These are phyloP conservation scores for Caranx melampygus DNA, from an alignment of 2,113 vertebrate genomes.

Conservation along the genomic window DNA sequence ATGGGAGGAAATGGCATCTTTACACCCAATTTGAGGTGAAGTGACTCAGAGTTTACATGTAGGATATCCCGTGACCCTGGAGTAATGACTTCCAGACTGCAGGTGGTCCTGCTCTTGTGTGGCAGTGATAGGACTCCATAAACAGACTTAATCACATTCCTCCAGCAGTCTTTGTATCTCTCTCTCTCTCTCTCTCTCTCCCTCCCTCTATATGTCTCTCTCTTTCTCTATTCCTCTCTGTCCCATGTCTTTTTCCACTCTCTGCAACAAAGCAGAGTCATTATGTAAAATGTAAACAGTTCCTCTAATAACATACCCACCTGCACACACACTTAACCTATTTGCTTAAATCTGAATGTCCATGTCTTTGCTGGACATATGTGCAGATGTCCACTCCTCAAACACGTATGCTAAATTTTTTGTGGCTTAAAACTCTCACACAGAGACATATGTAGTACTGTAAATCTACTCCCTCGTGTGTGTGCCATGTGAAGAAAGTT, in stretches of 20 bases:
- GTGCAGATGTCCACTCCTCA: background rate
- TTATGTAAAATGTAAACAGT: background rate
- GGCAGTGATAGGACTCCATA: slow-evolving; percentile 85
- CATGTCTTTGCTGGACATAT: slow-evolving; percentile 1
- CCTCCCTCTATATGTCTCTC: background rate
- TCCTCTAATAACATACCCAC: slow-evolving; percentile 5
- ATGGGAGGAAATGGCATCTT: slow-evolving; percentile 99
- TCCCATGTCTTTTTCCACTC: background rate
- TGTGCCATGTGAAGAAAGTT: slow-evolving; percentile 71
- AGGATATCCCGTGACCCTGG: slow-evolving; percentile 93
- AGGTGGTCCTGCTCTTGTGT: slow-evolving; percentile 91
- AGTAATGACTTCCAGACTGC: slow-evolving; percentile 98
- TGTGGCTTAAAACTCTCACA: background rate
- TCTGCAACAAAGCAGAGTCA: background rate
- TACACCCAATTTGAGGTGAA: slow-evolving; percentile 99
- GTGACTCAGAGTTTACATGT: slow-evolving; percentile 97
- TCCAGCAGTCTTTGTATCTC: slow-evolving; percentile 38
- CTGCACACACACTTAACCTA: background rate
- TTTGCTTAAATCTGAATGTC: background rate
- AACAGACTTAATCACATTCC: slow-evolving; percentile 83
- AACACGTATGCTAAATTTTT: background rate
- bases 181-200: slow-evolving; percentile 5
- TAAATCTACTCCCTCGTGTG: slow-evolving; percentile 65
- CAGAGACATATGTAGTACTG: background rate
- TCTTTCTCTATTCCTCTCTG: background rate